Conservation (phyloP, 2,888 invertebrate species). For the Melieria crassipennis region DNA sequence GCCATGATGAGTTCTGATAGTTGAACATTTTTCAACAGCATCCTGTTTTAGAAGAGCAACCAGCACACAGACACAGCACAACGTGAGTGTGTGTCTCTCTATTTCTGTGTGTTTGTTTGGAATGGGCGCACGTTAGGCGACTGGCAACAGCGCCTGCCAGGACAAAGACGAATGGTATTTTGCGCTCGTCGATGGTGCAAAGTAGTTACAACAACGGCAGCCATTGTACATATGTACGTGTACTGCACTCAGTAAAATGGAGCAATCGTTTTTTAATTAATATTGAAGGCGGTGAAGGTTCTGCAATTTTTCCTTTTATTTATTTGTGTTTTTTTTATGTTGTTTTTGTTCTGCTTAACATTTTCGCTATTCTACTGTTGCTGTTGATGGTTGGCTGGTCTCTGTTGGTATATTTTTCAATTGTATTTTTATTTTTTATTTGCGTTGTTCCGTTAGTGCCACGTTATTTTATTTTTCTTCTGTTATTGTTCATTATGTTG, state of each 20-base stretch:
- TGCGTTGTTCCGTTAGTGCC: constrained; percentile 15
- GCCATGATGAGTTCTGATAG: constrained; percentile 43
- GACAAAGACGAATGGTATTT: too few species aligned
- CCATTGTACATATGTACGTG: background rate
- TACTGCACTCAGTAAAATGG: constrained; percentile 33
- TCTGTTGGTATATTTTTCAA: too few species aligned
- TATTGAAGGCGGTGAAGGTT: constrained; percentile 41
- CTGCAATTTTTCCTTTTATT: constrained; percentile 19
- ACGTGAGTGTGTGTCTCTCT: too few species aligned
- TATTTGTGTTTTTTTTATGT: background rate
- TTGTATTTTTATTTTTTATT: constrained; percentile 16
- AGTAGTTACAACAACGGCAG: background rate
- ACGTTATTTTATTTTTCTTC: background rate
- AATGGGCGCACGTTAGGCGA: too few species aligned
- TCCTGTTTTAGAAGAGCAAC: constrained; percentile 29
- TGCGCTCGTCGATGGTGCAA: background rate
- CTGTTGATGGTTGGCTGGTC: background rate
- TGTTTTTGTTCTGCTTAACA: constrained; percentile 7
- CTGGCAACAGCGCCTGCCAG: too few species aligned
- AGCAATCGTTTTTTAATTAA: constrained; percentile 46
- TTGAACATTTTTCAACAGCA: constrained; percentile 46
- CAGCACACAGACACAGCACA: constrained; percentile 9
- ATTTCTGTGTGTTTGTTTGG: too few species aligned
- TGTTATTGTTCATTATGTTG: constrained; percentile 17
- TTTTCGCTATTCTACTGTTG: constrained; percentile 9